Percentiles rank a stretch among this genome's conserved stretches.
phyloP scores from a whole-genome alignment of 2,113 vertebrate genomes.

The Hemicordylus capensis region DNA sequence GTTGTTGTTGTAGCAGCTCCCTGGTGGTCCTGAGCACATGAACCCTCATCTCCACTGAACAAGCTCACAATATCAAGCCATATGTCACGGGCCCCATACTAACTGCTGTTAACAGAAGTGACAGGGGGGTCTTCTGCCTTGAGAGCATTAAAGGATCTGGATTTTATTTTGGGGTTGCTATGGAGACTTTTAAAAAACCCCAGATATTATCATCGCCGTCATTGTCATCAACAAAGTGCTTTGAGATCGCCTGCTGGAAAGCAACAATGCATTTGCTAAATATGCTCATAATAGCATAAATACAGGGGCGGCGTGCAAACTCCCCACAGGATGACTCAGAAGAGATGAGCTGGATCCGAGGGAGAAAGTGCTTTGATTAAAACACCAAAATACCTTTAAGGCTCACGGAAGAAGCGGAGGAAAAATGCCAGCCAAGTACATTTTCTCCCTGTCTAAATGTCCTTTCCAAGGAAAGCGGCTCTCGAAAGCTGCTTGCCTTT shows the following conservation, averaged over 20 bases:
- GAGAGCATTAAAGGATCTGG: not conserved
- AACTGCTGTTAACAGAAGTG: not conserved
- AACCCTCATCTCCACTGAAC: not conserved
- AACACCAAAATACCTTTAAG: constrained; percentile 1
- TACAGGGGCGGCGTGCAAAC: not conserved
- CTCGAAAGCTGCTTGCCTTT: not conserved
- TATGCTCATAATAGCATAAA: not conserved
- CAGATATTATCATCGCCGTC: not conserved
- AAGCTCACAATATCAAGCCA: not conserved
- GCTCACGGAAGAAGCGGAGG: not conserved
- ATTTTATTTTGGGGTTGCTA: not conserved
- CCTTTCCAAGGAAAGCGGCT: constrained; percentile 1
- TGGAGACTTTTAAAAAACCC: not conserved
- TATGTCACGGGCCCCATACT: not conserved
- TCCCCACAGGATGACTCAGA: not conserved
- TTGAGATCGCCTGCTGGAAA: not conserved
- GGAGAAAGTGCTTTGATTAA: not conserved
- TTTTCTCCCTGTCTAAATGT: constrained; percentile 25
- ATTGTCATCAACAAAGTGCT: not conserved
- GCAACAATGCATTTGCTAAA: not conserved
- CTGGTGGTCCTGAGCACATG: not conserved
- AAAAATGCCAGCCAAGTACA: not conserved
- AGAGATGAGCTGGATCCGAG: not conserved
- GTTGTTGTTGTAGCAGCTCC: not conserved
- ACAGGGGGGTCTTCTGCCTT: not conserved